Evolutionary conservation across 2,113 vertebrate species (phyloP).

Genomic region (Propithecus coquereli): DNA sequence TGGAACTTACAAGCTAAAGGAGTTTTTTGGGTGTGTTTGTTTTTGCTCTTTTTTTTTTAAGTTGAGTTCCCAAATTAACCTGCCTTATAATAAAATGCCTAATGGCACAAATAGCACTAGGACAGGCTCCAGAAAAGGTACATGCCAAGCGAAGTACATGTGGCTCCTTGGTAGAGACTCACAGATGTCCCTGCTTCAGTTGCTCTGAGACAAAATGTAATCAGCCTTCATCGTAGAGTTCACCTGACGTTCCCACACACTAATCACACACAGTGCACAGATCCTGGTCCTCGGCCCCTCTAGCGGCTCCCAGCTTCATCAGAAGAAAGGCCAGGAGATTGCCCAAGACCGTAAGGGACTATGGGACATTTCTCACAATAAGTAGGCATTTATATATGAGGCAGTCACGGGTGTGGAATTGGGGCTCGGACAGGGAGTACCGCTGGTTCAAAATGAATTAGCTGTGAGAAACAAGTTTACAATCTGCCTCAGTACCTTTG

Average conservation of each 20-base stretch:
- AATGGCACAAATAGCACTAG: background rate
- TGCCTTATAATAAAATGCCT: background rate
- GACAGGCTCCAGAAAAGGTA: background rate
- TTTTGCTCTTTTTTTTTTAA: background rate
- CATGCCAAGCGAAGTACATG: fast-evolving
- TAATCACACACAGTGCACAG: background rate
- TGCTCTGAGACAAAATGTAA: background rate
- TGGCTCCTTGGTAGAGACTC: background rate
- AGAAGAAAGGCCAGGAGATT: background rate
- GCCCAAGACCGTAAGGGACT: background rate
- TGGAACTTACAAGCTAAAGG: background rate
- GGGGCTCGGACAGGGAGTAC: background rate
- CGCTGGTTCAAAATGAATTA: background rate
- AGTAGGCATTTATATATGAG: background rate
- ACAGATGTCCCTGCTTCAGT: background rate
- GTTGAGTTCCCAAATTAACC: background rate
- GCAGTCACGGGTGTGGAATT: background rate
- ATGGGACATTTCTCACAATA: background rate
- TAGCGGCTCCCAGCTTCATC: background rate
- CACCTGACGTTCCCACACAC: too few species aligned
- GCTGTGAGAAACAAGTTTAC: background rate
- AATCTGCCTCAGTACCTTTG: background rate
- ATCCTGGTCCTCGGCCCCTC: background rate
- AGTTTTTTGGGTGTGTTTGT: background rate
- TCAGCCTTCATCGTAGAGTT: background rate